Base-by-base conservation (phyloP, 2,797 vertebrate genomes). In the Chelon auratus region DNA sequence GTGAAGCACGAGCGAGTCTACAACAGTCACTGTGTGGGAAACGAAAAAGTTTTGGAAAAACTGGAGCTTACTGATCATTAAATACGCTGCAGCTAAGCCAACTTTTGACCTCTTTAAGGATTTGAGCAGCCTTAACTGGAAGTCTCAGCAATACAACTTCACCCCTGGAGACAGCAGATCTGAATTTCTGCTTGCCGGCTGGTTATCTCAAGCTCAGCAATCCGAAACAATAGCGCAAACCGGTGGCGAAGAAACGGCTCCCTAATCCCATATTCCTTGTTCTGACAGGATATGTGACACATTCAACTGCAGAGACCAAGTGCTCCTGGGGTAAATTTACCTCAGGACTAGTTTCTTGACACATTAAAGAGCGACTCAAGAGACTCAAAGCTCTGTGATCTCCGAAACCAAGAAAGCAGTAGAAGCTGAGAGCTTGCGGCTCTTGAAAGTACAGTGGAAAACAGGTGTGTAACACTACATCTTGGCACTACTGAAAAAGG, bases 331-430 rank as follows among this genome's bases (percentile, higher is more conserved):
- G 70, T 75, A 68, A 81, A 69, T 80, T 77, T 83, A 77, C 72
- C 70, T 69, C 72, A 80, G 68, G 74, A 84, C 66, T 69, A 17
- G 61, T 68, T 72, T 75, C 57, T 79, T 75, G 76, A 86, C 75
- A 84, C 83, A 79, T 78, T 82, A 76, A 84, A 80, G 74, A 61
- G 52, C 42, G 24, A 78, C 66, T 75, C 18, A n/a, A 71, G 68
- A 70, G 22, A 65, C 63, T 77, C 24, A 10, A n/a, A 51, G 51
- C 56, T 55, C 45, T 78, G 17, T 78, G 82, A 90, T 78, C 52
- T 80, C 48, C 68, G 50, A 72, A 78, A 78, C 48, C 59, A 76
- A 77, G 65, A 78, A 59, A 78, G 45, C 37, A 24, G 37, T 12
- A 57, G 58, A 68, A 77, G 48, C 50, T 26, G 36, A 58, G 58